Conservation (phyloP, 2,113 vertebrate genomes). For the Elanoides forficatus region DNA sequence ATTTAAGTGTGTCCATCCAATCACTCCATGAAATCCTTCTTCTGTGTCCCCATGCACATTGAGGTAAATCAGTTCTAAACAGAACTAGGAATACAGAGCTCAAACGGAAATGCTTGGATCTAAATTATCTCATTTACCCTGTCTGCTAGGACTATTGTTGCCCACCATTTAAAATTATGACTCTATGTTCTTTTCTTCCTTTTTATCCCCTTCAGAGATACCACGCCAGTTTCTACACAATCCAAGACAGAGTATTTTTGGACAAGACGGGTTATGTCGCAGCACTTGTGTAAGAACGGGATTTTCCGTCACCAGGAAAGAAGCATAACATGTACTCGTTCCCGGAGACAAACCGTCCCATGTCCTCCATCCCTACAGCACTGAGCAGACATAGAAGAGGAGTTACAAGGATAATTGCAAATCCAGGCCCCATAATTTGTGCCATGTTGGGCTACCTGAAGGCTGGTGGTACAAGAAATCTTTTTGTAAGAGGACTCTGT, state of each 20-base stretch:
- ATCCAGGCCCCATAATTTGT: not conserved
- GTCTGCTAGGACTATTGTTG: not conserved
- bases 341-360: not conserved
- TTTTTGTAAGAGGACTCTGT: not conserved
- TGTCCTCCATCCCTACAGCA: not conserved
- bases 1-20: not conserved
- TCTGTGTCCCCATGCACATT: not conserved
- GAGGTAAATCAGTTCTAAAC: not conserved
- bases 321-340: not conserved
- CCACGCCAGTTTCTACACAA: not conserved
- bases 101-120: not conserved
- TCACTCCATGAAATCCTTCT: not conserved
- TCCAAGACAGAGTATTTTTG: not conserved
- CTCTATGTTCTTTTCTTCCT: not conserved
- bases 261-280: fast-evolving
- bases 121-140: not conserved
- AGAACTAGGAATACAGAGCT: not conserved
- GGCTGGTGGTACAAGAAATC: not conserved
- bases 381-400: not conserved
- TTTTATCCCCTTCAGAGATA: not conserved
- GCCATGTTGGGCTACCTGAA: not conserved
- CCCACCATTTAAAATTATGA: not conserved
- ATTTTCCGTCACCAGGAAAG: not conserved
- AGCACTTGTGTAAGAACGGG: not conserved
- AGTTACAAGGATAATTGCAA: not conserved